phyloP scores from a whole-genome alignment of 1,140 invertebrate species.

The Palaemon carinicauda region DNA sequence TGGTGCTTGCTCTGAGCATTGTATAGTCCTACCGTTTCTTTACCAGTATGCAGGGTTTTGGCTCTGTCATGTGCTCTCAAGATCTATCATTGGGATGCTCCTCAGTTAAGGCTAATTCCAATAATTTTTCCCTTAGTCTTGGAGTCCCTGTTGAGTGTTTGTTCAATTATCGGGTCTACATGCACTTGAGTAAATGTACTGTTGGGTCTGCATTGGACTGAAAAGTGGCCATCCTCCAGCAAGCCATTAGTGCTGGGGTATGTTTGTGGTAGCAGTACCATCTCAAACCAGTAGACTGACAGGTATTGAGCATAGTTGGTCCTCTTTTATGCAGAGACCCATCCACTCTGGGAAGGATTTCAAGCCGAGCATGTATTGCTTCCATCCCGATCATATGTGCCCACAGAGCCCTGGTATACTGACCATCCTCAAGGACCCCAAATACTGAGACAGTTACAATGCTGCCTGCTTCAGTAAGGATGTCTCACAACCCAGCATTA shows the following conservation, averaged over 20 bases:
- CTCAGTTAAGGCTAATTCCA: constrained; percentile 4
- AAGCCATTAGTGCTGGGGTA: not conserved
- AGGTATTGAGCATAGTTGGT: constrained; percentile 8
- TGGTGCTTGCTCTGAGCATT: not conserved
- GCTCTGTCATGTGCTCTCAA: constrained; percentile 2
- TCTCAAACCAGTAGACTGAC: constrained; percentile 13
- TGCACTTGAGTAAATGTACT: constrained; percentile 14
- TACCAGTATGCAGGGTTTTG: no score
- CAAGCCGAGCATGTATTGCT: not conserved
- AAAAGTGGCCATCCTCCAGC: not conserved
- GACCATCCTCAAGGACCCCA: not conserved
- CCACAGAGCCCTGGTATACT: not conserved
- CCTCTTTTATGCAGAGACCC: constrained; percentile 7
- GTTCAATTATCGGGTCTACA: constrained; percentile 2
- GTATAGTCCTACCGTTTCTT: not conserved
- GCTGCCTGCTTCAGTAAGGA: not conserved
- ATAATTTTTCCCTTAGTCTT: constrained; percentile 5
- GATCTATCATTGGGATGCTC: not conserved
- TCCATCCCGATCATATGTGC: constrained; percentile 17
- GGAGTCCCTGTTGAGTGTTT: constrained; percentile 17
- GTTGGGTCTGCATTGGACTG: not conserved
- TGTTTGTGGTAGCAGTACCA: not conserved
- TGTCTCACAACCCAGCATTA: not conserved
- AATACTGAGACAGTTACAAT: not conserved
- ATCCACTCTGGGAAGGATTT: not conserved